phyloP scores from a whole-genome alignment of 2,797 vertebrate genomes.

The Falco concolor region DNA sequence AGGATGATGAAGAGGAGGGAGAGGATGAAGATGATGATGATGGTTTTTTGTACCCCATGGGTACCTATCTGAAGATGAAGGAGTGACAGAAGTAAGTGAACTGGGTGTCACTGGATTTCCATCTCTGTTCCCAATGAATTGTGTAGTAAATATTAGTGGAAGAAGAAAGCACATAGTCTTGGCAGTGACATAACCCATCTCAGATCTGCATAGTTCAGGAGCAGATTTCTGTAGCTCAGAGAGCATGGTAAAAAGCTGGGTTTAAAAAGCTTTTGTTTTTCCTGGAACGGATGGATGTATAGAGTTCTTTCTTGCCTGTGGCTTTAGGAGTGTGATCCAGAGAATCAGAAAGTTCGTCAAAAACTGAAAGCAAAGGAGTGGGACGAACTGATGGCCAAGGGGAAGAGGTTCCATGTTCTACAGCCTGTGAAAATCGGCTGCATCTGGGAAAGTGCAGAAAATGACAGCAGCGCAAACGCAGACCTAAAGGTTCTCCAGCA shows the following conservation, averaged over 20 bases:
- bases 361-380: constrained; percentile 94
- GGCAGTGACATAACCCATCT: background rate
- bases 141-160: background rate
- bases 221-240: background rate
- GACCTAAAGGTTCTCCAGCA: constrained; percentile 76
- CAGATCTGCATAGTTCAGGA: background rate
- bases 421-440: constrained; percentile 88
- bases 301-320: fast-evolving
- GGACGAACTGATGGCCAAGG: constrained; percentile 93
- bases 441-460: constrained; percentile 76
- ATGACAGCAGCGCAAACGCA: background rate
- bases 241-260: fast-evolving
- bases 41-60: constrained; percentile 98
- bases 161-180: background rate
- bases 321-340: constrained; percentile 85
- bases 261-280: background rate
- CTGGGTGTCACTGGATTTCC: background rate
- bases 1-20: constrained; percentile 94
- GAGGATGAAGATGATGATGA: constrained; percentile 93
- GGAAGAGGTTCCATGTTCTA: constrained; percentile 84
- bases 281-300: background rate
- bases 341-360: constrained; percentile 92
- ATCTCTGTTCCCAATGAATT: background rate
- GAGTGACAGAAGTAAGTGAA: constrained; percentile 79
- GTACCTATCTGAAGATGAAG: constrained; percentile 97